Base-by-base conservation (phyloP, 53 echinoderm and acorn worm genomes). In the Actinopyga echinites region DNA sequence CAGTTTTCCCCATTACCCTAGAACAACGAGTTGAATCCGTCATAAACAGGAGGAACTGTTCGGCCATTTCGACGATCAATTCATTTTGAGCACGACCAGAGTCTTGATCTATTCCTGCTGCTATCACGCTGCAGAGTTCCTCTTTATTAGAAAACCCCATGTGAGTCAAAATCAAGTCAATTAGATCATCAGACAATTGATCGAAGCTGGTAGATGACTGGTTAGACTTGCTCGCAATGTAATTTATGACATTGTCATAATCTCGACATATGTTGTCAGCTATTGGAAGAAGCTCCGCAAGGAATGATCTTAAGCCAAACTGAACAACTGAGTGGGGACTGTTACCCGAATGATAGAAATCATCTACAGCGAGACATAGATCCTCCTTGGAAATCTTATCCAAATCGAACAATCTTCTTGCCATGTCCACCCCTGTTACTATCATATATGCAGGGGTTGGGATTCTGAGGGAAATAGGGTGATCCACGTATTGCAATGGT, bases 211-310 rank as follows among this genome's bases (percentile, higher is more conserved):
- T 7, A 37, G 37, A 37, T 37, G n/a, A n/a, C n/a, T 37, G 37
- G 37, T 37, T 37, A 37, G 37, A 37, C 37, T 3, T 37, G 37
- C 37, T 37, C 37, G 4, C 7, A 37, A 37, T 3, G 19, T 73
- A 38, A 19, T 19, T 8, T 36, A 37, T 37, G 73, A 73, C 42
- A 11, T 20, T 8, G 21, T 44, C 42, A 30, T 74, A 74, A 15
- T 74, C 74, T 13, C 25, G 44, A 8, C 74, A 74, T 12, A 74
- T 52, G 15, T 52, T 26, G 24, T 49, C 21, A 22, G 52, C 49
- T 5, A 74, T 74, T 8, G 74, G 74, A 17, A 74, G 29, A 12
- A 74, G 24, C 21, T 74, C 74, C 8, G 74, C 49, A 8, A 74
- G 49, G 17, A 25, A 74, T 29, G 29, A 22, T 29, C 43, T 49